Percentiles rank a stretch among this genome's conserved stretches.
These are phyloP conservation scores for Lycocerus yunnanus DNA, from an alignment of 2,888 invertebrate species.

Conservation along the genomic window DNA sequence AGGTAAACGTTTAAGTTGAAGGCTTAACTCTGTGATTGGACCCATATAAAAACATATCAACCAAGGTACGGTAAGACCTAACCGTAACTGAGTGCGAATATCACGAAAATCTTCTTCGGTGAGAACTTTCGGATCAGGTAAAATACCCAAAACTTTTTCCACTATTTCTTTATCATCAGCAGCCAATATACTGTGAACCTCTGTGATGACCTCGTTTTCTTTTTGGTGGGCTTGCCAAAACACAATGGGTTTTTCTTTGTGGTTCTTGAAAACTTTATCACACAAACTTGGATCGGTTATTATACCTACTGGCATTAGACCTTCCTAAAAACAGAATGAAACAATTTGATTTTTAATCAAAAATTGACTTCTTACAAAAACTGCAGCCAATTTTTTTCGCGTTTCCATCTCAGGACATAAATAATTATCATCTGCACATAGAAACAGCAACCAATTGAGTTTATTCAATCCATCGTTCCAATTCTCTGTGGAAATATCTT, in stretches of 20 bases:
- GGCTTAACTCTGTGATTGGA: slow-evolving; percentile 57
- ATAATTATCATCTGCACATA: slow-evolving; percentile 61
- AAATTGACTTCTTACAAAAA: slow-evolving; percentile 64
- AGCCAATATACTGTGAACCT: slow-evolving; percentile 44
- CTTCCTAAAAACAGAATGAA: slow-evolving; percentile 46
- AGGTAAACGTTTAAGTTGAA: slow-evolving; percentile 67
- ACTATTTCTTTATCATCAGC: slow-evolving; percentile 62
- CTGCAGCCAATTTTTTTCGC: slow-evolving; percentile 70
- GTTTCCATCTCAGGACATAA: slow-evolving; percentile 61
- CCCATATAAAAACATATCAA: slow-evolving; percentile 62
- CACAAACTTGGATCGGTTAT: slow-evolving; percentile 55
- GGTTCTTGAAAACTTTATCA: slow-evolving; percentile 51
- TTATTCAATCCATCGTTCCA: slow-evolving; percentile 49
- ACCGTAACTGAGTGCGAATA: slow-evolving; percentile 45
- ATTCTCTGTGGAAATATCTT: slow-evolving; percentile 51
- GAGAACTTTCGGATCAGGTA: slow-evolving; percentile 66
- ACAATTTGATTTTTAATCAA: background rate
- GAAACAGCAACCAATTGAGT: slow-evolving; percentile 63
- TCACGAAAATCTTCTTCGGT: slow-evolving; percentile 63
- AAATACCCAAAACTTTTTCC: slow-evolving; percentile 61
- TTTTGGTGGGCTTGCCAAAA: slow-evolving; percentile 49
- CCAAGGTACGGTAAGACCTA: slow-evolving; percentile 56
- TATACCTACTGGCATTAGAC: slow-evolving; percentile 61
- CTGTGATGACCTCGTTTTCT: slow-evolving; percentile 25
- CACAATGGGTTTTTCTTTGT: slow-evolving; percentile 45